A percentile compares a stretch with the other conserved stretches of the same genome.
Evolutionary conservation across 2,797 vertebrate species (phyloP).

Genomic region (Enteromius unitaeniatus): DNA sequence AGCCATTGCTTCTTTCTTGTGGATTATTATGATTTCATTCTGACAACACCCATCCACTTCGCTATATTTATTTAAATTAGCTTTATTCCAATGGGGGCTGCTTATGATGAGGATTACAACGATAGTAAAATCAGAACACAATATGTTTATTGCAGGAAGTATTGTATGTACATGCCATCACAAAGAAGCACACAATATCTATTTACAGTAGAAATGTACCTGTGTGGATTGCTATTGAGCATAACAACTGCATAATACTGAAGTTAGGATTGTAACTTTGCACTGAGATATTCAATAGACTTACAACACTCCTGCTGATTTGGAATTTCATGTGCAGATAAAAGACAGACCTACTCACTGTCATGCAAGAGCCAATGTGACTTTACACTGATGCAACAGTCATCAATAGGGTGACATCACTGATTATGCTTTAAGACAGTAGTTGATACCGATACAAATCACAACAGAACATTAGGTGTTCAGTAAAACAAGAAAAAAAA

Average conservation of each 20-base stretch:
- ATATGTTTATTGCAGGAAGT: conserved; percentile 78
- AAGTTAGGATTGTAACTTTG: conserved; percentile 81
- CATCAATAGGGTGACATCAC: conserved; percentile 31
- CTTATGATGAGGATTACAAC: not conserved
- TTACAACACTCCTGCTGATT: conserved; percentile 81
- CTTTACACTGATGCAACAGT: conserved; percentile 51
- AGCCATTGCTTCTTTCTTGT: not conserved
- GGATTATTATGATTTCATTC: not conserved
- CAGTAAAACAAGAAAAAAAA: conserved; percentile 50
- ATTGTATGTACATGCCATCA: conserved; percentile 78
- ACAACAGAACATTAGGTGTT: conserved; percentile 51
- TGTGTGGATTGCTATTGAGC: conserved; percentile 67
- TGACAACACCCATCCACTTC: not conserved
- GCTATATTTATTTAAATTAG: not conserved
- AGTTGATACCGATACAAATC: conserved; percentile 51
- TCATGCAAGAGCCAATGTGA: conserved; percentile 89
- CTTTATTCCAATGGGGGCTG: not conserved
- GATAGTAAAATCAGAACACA: conserved; percentile 24
- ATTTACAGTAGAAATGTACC: conserved; percentile 74
- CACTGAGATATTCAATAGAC: conserved; percentile 75
- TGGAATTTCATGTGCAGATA: conserved; percentile 78
- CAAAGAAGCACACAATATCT: conserved; percentile 71
- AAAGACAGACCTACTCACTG: conserved; percentile 82
- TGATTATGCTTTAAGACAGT: conserved; percentile 35
- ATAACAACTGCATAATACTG: conserved; percentile 74